phyloP scores from a whole-genome alignment of 2,797 vertebrate species.

The Vultur gryphus region DNA sequence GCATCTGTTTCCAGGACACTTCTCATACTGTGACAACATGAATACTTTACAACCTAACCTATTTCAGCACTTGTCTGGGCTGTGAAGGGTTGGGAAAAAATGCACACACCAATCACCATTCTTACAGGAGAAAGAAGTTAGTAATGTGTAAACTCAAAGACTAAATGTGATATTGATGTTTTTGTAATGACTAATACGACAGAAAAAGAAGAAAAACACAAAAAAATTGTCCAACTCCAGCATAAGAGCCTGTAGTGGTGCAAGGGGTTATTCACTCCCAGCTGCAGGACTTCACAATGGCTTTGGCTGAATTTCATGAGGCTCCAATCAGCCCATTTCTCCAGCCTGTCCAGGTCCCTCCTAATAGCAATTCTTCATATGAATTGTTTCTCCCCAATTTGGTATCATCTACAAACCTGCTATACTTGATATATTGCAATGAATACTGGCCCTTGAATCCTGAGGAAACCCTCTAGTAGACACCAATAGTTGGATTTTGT shows the following conservation, averaged over 20 bases:
- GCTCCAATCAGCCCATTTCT: neutral
- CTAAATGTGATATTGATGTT: neutral
- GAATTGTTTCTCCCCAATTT: neutral
- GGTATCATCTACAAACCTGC: neutral
- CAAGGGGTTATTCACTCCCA: neutral
- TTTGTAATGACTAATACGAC: neutral
- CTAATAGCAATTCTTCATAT: neutral
- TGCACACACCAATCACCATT: neutral
- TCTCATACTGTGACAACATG: neutral
- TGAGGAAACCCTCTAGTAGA: neutral
- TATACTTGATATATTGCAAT: neutral
- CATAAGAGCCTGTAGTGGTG: neutral
- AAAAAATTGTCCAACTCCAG: neutral
- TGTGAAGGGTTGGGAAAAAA: neutral
- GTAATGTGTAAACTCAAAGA: neutral
- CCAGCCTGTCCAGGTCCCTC: neutral
- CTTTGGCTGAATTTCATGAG: neutral
- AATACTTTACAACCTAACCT: neutral
- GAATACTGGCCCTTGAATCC: neutral
- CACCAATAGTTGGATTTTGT: neutral
- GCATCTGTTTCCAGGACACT: neutral
- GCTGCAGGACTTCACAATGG: neutral
- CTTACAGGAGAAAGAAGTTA: neutral
- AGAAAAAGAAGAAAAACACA: neutral
- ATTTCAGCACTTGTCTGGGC: neutral